phyloP scores from a whole-genome alignment of 1,140 invertebrate genomes.

The Artemia franciscana region DNA sequence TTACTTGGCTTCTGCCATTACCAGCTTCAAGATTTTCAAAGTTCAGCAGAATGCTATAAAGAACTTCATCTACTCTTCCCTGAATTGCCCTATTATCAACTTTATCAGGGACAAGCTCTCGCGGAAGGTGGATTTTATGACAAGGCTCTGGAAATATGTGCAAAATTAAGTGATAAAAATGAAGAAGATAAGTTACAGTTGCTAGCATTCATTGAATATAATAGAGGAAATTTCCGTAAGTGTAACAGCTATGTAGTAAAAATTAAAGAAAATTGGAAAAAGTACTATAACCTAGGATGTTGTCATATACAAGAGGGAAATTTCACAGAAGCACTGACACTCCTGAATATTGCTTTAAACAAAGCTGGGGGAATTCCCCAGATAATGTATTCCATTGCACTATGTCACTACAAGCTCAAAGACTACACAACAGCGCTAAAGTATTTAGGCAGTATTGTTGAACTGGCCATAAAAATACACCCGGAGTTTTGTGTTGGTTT shows the following conservation, averaged over 20 bases:
- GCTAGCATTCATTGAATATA: conserved; percentile 77
- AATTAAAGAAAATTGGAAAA: conserved; percentile 87
- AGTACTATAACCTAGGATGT: conserved; percentile 14
- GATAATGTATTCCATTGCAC: conserved; percentile 82
- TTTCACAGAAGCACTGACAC: conserved; percentile 75
- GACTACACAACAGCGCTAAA: conserved; percentile 77
- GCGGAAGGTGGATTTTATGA: conserved; percentile 78
- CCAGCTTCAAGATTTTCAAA: conserved; percentile 76
- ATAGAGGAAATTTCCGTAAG: conserved; percentile 60
- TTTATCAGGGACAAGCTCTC: conserved; percentile 81
- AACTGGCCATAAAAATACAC: conserved; percentile 84
- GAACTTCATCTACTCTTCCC: conserved; percentile 63
- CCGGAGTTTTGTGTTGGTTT: conserved; percentile 92
- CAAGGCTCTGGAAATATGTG: conserved; percentile 64
- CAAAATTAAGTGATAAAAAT: conserved; percentile 74
- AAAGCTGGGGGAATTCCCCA: conserved; percentile 68
- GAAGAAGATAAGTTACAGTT: conserved; percentile 86
- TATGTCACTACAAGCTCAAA: conserved; percentile 84
- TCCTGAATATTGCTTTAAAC: conserved; percentile 71
- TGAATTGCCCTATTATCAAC: conserved; percentile 55
- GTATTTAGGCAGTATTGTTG: conserved; percentile 81
- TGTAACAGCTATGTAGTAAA: conserved; percentile 86
- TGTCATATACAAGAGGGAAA: conserved; percentile 36
- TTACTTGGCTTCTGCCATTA: conserved; percentile 89
- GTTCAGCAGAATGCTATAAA: conserved; percentile 86